Evolutionary conservation across 2,888 invertebrate species (phyloP).

Genomic region (Ophioninae sp.): DNA sequence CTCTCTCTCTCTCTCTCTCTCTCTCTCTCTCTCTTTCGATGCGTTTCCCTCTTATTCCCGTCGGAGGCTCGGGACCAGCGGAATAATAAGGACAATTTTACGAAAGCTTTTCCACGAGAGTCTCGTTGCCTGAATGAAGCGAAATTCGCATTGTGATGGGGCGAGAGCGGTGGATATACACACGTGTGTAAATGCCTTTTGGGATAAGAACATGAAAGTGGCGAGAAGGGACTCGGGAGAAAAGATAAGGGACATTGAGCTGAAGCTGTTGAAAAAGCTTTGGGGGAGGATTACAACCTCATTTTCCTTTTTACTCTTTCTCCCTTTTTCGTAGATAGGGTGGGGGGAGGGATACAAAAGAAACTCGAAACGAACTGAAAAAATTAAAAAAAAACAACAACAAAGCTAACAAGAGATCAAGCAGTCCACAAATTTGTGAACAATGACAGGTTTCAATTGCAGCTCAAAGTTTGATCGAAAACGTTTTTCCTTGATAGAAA

Average conservation of each 20-base stretch:
- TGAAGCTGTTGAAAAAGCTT: no score
- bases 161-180: no score
- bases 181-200: neutral
- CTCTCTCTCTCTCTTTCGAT: neutral
- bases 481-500: no score
- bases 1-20: slow-evolving; percentile 7
- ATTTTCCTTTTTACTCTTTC: no score
- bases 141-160: neutral
- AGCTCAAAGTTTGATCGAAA: no score
- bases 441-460: no score
- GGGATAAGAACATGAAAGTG: neutral
- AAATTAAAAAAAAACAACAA: no score
- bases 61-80: slow-evolving; percentile 42
- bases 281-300: no score
- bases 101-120: slow-evolving; percentile 50
- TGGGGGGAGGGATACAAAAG: neutral
- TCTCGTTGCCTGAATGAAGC: slow-evolving; percentile 30
- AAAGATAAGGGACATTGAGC: no score
- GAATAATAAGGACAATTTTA: slow-evolving; percentile 59
- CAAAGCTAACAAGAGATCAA: neutral
- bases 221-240: neutral
- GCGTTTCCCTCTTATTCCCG: slow-evolving; percentile 15
- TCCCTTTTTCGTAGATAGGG: neutral
- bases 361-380: neutral
- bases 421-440: no score